Conservation (phyloP, 2,888 invertebrate genomes). For the Gisinianus flammeolus region DNA sequence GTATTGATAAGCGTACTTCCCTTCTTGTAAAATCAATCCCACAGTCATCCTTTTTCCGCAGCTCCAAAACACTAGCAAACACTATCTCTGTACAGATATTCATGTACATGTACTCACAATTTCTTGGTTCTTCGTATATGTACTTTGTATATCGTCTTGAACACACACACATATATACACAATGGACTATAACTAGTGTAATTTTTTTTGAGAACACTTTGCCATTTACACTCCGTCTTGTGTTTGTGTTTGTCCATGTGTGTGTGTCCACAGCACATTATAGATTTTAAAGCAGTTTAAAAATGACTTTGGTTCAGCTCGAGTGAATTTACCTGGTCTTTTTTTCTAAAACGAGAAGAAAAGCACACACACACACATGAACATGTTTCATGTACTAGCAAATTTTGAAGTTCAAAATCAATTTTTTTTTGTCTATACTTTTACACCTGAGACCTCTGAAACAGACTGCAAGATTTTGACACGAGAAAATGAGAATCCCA, state of each 20-base stretch:
- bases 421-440: no score
- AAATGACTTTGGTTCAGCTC: conserved; percentile 26
- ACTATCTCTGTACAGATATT: neutral
- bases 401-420: no score
- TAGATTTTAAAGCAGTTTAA: conserved; percentile 25
- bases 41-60: neutral
- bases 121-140: no score
- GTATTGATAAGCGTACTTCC: conserved; percentile 51
- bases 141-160: no score
- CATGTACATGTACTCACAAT: neutral
- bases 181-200: neutral
- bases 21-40: conserved; percentile 16
- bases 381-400: no score
- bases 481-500: no score
- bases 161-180: conserved; percentile 2
- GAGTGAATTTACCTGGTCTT: conserved; percentile 3
- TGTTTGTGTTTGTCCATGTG: neutral
- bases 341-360: neutral
- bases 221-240: conserved; percentile 15
- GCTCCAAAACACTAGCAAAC: neutral
- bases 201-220: neutral
- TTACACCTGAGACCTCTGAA: no score
- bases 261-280: conserved; percentile 7
- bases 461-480: no score
- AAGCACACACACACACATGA: no score